These are phyloP conservation scores for Catalaphyllia jardinei DNA, from an alignment of 64 coral and sea anemone genomes.

Conservation along the genomic window DNA sequence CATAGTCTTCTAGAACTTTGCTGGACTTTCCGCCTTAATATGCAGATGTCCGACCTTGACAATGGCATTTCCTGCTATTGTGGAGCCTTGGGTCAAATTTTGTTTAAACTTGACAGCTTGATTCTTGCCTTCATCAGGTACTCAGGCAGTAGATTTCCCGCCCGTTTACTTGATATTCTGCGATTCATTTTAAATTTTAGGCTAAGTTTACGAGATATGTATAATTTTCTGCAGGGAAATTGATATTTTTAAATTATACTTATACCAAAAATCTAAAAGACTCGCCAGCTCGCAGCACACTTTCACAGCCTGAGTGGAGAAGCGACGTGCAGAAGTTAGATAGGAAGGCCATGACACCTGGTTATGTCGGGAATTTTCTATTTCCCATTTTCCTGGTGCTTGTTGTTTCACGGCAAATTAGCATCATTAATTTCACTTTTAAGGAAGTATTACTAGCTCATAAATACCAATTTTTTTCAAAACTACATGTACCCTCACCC, in stretches of 20 bases:
- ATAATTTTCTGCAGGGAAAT: constrained; percentile 43
- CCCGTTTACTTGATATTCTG: neutral
- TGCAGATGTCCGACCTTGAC: too few species aligned
- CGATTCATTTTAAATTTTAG: neutral
- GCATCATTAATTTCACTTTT: constrained; percentile 21
- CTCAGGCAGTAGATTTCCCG: neutral
- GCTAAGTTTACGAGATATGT: neutral
- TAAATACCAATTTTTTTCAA: constrained; percentile 32
- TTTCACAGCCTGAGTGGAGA: neutral
- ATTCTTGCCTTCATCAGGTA: neutral
- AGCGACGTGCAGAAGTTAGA: constrained; percentile 1
- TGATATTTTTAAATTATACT: constrained; percentile 29
- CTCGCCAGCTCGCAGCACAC: neutral
- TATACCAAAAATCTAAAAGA: constrained; percentile 23
- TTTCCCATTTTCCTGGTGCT: neutral
- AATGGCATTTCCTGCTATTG: too few species aligned
- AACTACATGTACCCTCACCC: too few species aligned
- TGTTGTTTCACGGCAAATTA: constrained; percentile 2
- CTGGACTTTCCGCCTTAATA: too few species aligned
- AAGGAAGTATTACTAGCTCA: constrained; percentile 3
- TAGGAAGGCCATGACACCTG: constrained; percentile 1
- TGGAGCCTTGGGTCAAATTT: too few species aligned
- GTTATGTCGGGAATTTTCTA: constrained; percentile 13
- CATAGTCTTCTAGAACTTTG: too few species aligned
- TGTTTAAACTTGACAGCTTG: too few species aligned